A percentile compares a stretch with the other conserved stretches of the same genome.
Evolutionary conservation across 2,888 invertebrate species (phyloP).

Genomic region (Nomada flava): DNA sequence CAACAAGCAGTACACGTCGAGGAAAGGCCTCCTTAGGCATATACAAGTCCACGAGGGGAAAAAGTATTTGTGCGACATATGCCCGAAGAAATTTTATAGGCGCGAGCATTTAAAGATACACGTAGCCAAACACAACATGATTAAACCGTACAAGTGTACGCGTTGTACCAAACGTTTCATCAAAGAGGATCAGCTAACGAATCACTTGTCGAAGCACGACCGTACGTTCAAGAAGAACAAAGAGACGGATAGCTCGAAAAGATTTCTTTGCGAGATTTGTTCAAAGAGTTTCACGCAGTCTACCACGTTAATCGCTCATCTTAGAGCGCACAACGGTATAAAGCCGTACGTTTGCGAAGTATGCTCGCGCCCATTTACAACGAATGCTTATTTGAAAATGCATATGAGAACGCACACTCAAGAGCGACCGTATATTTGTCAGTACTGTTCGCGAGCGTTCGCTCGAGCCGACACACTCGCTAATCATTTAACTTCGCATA

Average conservation of each 20-base stretch:
- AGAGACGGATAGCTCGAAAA: constrained; percentile 80
- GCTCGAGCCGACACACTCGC: constrained; percentile 82
- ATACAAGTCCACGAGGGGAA: constrained; percentile 83
- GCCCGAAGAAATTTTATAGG: constrained; percentile 83
- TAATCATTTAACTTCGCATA: constrained; percentile 82
- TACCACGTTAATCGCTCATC: constrained; percentile 81
- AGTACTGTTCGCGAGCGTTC: constrained; percentile 82
- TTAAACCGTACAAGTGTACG: constrained; percentile 82
- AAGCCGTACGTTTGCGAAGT: constrained; percentile 83
- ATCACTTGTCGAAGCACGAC: constrained; percentile 81
- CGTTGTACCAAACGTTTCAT: constrained; percentile 82
- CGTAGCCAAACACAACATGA: constrained; percentile 83
- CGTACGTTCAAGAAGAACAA: constrained; percentile 80
- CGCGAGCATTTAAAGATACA: constrained; percentile 82
- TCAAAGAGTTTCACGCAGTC: constrained; percentile 83
- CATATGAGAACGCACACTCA: constrained; percentile 83
- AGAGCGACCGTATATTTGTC: constrained; percentile 82
- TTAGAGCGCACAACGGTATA: constrained; percentile 82
- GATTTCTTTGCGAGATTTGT: constrained; percentile 82
- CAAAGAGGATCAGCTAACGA: constrained; percentile 82
- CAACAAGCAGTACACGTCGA: constrained; percentile 82
- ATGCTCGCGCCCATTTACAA: constrained; percentile 82
- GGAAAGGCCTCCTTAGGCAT: constrained; percentile 81
- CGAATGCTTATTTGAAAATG: constrained; percentile 83
- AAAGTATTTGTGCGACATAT: constrained; percentile 82